These are phyloP conservation scores for Orientallactaga sibirica DNA, from an alignment of 2,797 vertebrate genomes.

Conservation along the genomic window DNA sequence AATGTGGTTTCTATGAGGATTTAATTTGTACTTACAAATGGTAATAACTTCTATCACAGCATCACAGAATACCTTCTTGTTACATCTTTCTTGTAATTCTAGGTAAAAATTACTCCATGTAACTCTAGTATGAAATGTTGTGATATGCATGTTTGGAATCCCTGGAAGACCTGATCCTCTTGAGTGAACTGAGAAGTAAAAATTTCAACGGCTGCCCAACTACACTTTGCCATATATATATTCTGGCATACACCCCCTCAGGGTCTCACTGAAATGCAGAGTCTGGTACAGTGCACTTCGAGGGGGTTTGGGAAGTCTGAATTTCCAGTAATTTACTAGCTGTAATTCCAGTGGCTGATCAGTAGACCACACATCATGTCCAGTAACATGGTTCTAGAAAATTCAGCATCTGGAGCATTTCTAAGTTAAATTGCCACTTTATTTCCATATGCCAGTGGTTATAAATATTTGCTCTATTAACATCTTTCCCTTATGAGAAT, in stretches of 20 bases:
- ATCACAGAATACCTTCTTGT: constrained; percentile 5
- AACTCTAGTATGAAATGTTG: background rate
- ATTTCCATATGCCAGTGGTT: constrained; percentile 29
- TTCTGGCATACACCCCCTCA: background rate
- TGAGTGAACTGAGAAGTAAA: background rate
- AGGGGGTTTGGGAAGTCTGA: background rate
- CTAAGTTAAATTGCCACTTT: background rate
- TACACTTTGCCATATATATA: background rate
- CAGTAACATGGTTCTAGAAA: constrained; percentile 34
- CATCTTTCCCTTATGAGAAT: constrained; percentile 60
- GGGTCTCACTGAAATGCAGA: background rate
- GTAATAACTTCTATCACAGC: background rate
- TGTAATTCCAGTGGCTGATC: background rate
- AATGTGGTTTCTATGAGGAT: background rate
- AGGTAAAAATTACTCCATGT: background rate
- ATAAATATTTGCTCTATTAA: constrained; percentile 60
- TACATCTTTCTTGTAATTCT: constrained; percentile 26
- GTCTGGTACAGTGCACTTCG: background rate
- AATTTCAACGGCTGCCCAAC: background rate
- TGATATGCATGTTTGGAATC: constrained; percentile 15
- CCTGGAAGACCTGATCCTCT: background rate
- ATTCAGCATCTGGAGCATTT: constrained; percentile 26
- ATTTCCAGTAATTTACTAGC: constrained; percentile 42
- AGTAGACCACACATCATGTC: background rate
- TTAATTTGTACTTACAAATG: constrained; percentile 52